These are phyloP conservation scores for Tachyglossus aculeatus DNA, from an alignment of 2,797 vertebrate genomes.

Conservation along the genomic window DNA sequence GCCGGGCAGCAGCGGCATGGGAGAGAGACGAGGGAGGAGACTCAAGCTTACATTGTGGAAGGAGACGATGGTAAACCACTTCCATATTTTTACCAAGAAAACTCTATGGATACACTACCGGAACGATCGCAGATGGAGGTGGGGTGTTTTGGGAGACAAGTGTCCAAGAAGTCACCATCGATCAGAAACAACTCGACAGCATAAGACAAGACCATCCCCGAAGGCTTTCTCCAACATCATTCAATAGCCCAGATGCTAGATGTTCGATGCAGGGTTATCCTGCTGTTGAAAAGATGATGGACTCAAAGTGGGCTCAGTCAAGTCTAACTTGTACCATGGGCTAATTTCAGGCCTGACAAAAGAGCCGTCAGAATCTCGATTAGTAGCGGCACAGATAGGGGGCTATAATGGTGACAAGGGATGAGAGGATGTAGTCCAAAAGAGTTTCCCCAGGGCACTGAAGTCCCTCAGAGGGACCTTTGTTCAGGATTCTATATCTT, in stretches of 20 bases:
- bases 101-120: no score
- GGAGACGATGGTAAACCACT: no score
- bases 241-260: not conserved
- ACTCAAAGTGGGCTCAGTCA: not conserved
- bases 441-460: not conserved
- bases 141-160: no score
- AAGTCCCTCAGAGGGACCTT: not conserved
- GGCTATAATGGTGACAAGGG: not conserved
- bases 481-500: not conserved
- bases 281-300: slow-evolving; percentile 5
- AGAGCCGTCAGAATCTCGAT: not conserved
- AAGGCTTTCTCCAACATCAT: not conserved
- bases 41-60: no score
- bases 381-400: not conserved
- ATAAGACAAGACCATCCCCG: no score
- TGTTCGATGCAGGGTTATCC: not conserved
- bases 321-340: not conserved
- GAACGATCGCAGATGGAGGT: no score
- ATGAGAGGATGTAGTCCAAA: not conserved
- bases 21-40: no score
- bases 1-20: no score
- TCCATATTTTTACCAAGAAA: no score
- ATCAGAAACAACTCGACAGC: no score
- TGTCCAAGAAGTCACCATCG: no score
- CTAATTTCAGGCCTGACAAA: not conserved